Percentiles rank a stretch among this genome's conserved stretches.
Evolutionary conservation across 2,888 invertebrate species (phyloP).

Genomic region (Rhaphigaster nebulosa): DNA sequence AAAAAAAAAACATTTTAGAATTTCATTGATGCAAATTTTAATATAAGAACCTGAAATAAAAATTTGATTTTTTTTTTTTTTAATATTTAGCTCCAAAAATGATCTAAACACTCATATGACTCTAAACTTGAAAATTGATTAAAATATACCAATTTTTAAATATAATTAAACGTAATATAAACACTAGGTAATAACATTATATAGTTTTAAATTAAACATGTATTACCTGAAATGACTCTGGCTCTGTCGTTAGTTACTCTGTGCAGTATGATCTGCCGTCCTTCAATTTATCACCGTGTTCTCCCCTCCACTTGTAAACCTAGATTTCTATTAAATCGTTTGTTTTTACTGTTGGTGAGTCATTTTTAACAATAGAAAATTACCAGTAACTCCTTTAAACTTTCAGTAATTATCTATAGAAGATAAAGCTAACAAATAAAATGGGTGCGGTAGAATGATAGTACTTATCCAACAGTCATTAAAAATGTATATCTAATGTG

Average conservation of each 20-base stretch:
- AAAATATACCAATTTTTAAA: background rate
- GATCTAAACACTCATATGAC: too few relatives aligned
- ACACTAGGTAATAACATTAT: background rate
- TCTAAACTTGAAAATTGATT: background rate
- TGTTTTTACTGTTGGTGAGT: background rate
- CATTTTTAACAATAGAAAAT: background rate
- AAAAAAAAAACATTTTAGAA: too few relatives aligned
- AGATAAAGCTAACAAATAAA: background rate
- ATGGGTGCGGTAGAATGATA: too few relatives aligned
- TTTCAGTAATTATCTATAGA: background rate
- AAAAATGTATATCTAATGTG: too few relatives aligned
- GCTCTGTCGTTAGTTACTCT: background rate
- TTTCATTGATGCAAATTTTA: too few relatives aligned
- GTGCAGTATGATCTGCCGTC: constrained; percentile 28
- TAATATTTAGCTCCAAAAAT: too few relatives aligned
- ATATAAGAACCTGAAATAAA: too few relatives aligned
- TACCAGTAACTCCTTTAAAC: background rate
- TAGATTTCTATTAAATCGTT: constrained; percentile 11
- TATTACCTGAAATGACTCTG: background rate
- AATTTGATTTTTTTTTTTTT: background rate
- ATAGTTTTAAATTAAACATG: background rate
- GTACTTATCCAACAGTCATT: background rate
- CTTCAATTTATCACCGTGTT: constrained; percentile 3
- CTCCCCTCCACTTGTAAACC: background rate
- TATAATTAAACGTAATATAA: background rate